Conservation (phyloP, 2,888 invertebrate genomes). For the Hypena proboscidalis region DNA sequence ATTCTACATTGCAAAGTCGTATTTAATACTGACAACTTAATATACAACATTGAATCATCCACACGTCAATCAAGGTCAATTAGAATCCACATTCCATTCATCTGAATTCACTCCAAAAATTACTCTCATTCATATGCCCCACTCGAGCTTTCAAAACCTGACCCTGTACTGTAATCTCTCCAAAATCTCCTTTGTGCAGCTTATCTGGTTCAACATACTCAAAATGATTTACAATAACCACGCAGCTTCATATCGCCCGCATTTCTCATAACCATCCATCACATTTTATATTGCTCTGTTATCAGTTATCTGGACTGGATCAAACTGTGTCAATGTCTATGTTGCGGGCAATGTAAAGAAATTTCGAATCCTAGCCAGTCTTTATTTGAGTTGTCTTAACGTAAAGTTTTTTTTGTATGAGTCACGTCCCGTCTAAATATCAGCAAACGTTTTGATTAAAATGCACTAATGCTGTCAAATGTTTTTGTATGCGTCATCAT, state of each 20-base stretch:
- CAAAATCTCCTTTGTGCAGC: slow-evolving; percentile 12
- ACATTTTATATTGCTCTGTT: slow-evolving; percentile 43
- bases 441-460: too few species aligned
- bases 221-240: slow-evolving; percentile 37
- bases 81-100: slow-evolving; percentile 4
- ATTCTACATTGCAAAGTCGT: too few species aligned
- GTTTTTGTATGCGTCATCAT: too few species aligned
- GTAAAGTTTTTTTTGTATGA: too few species aligned
- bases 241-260: slow-evolving; percentile 13
- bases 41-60: not conserved
- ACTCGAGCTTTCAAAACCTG: slow-evolving; percentile 9
- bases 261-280: slow-evolving; percentile 44
- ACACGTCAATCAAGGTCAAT: slow-evolving; percentile 2
- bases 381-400: not conserved
- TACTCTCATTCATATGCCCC: slow-evolving; percentile 7
- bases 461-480: too few species aligned
- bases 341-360: slow-evolving; percentile 16
- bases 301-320: slow-evolving; percentile 48
- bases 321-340: slow-evolving; percentile 50
- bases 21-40: too few species aligned
- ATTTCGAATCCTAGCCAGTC: not conserved
- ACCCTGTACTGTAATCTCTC: slow-evolving; percentile 11
- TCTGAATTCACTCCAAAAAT: not conserved
- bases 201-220: slow-evolving; percentile 27
- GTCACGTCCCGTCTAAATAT: too few species aligned